Base-by-base conservation (phyloP, 1,140 invertebrate species). In the Drosophila ambigua region DNA sequence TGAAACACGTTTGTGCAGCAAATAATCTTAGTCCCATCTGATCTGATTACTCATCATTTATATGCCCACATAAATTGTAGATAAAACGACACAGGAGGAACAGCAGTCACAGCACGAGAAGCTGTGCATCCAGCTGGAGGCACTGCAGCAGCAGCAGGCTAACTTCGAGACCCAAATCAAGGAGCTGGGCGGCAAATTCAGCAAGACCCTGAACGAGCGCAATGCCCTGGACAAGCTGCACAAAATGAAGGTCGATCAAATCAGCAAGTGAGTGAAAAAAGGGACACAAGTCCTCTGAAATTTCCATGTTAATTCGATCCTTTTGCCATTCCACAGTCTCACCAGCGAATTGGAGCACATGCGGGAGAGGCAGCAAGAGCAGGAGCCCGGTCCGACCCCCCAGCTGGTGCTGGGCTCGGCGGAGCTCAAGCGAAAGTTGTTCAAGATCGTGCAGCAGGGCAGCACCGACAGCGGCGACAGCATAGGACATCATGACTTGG, bases 211-310 rank as follows among this genome's bases (percentile, higher is more conserved):
- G 1, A 90, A 79, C 46, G 90, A 91, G 63, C 71, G 90, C 15
- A 90, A 89, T 24, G 90, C 90, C 0, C 43, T 91, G 46, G 90
- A 91, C 51, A 91, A 91, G 43, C 54, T 91, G 39, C 90, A 91
- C 62, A 90, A 90, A 77, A 90, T 91, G 90, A 91, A 91, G 35
- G 77, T 85, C 4, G 90, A 91, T 58, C 84, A 90, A 51, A 91
- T 91, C 44, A 63, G 79, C 28, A 73, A 71, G 90, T 91, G 54
- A 66, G 67, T 28, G 4, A 5, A 4, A 7, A 24, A 23, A 9
- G 13, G 0, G 4, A n/a, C 26, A 28, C 44, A n/a, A 9, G 2
- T 16, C 0, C 2, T 11, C 11, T 39, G 35, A 4, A 39, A 39
- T 39, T 39, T 13, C 35, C 11, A 39, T 13, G 2, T 39, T 0